These are phyloP conservation scores for Phalera bucephala DNA, from an alignment of 2,888 invertebrate genomes.

Conservation along the genomic window DNA sequence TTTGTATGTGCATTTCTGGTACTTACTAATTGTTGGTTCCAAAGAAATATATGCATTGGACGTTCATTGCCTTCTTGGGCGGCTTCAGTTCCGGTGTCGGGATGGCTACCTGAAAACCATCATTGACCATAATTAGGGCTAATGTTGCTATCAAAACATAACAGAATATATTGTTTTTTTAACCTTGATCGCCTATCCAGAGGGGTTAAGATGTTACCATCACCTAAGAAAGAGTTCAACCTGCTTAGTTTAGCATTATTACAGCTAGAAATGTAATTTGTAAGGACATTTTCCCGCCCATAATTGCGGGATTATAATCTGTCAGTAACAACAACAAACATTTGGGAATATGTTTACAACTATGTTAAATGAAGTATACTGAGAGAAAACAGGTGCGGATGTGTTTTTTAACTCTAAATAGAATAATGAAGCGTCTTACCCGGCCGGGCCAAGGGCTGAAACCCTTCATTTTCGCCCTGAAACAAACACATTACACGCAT, in stretches of 20 bases:
- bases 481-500: conserved; percentile 55
- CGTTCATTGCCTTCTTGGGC: conserved; percentile 87
- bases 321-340: conserved; percentile 29
- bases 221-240: too few species aligned
- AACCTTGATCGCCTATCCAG: too few species aligned
- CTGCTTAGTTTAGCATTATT: too few species aligned
- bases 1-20: too few species aligned
- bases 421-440: conserved; percentile 86
- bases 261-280: too few species aligned
- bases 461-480: conserved; percentile 99
- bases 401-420: conserved; percentile 24
- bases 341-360: conserved; percentile 17
- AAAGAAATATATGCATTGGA: conserved; percentile 96
- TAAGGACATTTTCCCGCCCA: conserved; percentile 55
- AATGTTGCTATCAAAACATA: too few species aligned
- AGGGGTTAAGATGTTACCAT: too few species aligned
- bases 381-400: conserved; percentile 6
- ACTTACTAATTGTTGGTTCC: conserved; percentile 98
- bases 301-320: conserved; percentile 22
- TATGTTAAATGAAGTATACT: conserved; percentile 6
- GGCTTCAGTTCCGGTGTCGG: conserved; percentile 91
- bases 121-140: conserved; percentile 40
- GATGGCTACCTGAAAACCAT: conserved; percentile 88
- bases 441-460: conserved; percentile 98
- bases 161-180: too few species aligned